A percentile compares a stretch with the other conserved stretches of the same genome.
These are phyloP conservation scores for Zaprionus gabonicus DNA, from an alignment of 1,140 invertebrate species.

Conservation along the genomic window DNA sequence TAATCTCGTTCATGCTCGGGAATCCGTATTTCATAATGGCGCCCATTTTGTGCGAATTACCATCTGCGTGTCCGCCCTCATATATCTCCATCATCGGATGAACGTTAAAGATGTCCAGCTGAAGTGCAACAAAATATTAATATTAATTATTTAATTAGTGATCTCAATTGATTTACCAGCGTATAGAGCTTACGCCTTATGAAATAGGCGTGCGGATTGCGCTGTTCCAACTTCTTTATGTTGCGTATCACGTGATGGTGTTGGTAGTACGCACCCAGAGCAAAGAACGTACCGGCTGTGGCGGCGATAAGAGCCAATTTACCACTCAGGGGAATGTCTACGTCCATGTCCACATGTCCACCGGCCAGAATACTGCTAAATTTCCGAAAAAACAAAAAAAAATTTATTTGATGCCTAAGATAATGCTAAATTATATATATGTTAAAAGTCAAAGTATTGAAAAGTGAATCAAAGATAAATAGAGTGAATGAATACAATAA, in stretches of 20 bases:
- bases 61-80: neutral
- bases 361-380: neutral
- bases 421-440: neutral
- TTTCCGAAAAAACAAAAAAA: constrained; percentile 4
- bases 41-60: constrained; percentile 49
- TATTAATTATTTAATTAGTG: neutral
- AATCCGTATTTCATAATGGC: constrained; percentile 96
- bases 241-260: constrained; percentile 65
- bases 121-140: neutral
- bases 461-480: constrained; percentile 23
- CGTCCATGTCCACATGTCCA: constrained; percentile 48
- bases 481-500: neutral
- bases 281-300: constrained; percentile 70
- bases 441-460: constrained; percentile 9
- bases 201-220: constrained; percentile 67
- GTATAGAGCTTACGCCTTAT: constrained; percentile 63
- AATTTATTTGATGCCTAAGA: constrained; percentile 16
- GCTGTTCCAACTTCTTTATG: constrained; percentile 56
- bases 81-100: neutral
- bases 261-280: constrained; percentile 71
- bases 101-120: constrained; percentile 57
- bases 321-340: constrained; percentile 37
- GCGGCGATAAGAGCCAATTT: constrained; percentile 56
- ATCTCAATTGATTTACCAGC: constrained; percentile 36
- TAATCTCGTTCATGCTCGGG: constrained; percentile 94